Evolutionary conservation across 1,140 invertebrate species (phyloP).

Genomic region (Varroa destructor): DNA sequence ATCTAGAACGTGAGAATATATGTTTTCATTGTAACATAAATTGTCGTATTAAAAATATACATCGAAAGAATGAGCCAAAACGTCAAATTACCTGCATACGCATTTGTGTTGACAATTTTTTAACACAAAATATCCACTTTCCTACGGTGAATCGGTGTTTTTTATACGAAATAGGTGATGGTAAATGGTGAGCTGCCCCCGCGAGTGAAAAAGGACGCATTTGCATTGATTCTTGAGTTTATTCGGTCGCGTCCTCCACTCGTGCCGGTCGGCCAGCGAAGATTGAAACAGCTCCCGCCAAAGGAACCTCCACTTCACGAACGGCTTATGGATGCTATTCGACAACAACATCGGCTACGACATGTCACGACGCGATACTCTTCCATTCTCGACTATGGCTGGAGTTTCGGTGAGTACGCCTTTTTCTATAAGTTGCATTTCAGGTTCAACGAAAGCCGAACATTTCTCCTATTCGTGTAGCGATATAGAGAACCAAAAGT

Average conservation of each 20-base stretch:
- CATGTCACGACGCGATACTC: slow-evolving; percentile 28
- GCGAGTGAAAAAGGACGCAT: slow-evolving; percentile 78
- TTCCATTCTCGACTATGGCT: slow-evolving; percentile 16
- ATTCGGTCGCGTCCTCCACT: slow-evolving; percentile 84
- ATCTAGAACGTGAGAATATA: too few species aligned
- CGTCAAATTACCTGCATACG: too few species aligned
- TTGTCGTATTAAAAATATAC: too few species aligned
- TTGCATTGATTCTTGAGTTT: slow-evolving; percentile 86
- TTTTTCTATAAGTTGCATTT: too few species aligned
- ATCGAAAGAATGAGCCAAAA: too few species aligned
- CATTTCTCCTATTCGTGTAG: too few species aligned
- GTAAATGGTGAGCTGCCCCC: slow-evolving; percentile 65
- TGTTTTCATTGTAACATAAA: too few species aligned
- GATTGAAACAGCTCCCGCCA: slow-evolving; percentile 55
- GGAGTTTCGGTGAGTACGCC: slow-evolving; percentile 33
- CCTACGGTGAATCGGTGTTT: too few species aligned
- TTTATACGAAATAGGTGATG: slow-evolving; percentile 34
- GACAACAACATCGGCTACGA: slow-evolving; percentile 49
- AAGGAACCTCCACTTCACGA: slow-evolving; percentile 62
- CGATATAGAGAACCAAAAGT: too few species aligned
- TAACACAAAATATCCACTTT: too few species aligned
- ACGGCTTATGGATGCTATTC: slow-evolving; percentile 72
- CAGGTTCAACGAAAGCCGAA: too few species aligned
- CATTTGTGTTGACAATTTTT: too few species aligned
- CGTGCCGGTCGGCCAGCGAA: slow-evolving; percentile 68